Base-by-base conservation (phyloP, 2,113 vertebrate species). In the Ascaphus truei region DNA sequence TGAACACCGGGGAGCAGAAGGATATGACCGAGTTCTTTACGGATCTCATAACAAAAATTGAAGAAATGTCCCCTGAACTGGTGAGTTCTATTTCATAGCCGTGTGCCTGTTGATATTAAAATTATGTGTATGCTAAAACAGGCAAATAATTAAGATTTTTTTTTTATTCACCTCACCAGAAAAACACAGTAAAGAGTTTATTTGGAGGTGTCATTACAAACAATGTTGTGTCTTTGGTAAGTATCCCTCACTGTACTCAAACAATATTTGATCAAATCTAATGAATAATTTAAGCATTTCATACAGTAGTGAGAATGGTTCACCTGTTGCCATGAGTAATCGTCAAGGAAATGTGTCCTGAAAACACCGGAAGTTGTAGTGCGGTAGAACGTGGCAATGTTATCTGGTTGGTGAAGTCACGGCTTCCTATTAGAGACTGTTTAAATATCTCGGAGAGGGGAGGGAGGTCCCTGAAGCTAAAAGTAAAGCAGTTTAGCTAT, bases 1-100 rank as follows among this genome's bases (percentile, higher is more conserved):
- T 99, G 13, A 99, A 99, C 87, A 99, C 97, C 0, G 97, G 97
- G 1, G 97, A 99, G 68, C 97, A 99, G 84, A 99, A 98, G 56
- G 96, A 99, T 86, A 98, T 99, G 97, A 99, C 97, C 0, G 97
- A 99, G 76, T 99, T 99, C 84, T 99, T 99, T 84, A 99, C 97
- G 1, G 97, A 99, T 86, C 87, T 99, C 11, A 99, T 99, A 82
- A 99, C 97, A 73, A 98, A 99, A 89, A 98, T 99, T 53, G 97
- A 99, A 83, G 97, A 99, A 86, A 99, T 99, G 97, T 98, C 95
- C 72, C 94, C 92, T 77, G 97, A 98, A 73, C 83, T 98, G 93
- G 97, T 99, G 79, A 80, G 89, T 80, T 75, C 4, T 1, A 8
- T 23, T n/a, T 66, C 7, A 12, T 7, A 26, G 41, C 13, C 10